Evolutionary conservation across 2,888 invertebrate species (phyloP), one percentile per base, ranked within the genome.

Genomic region (Phlogophora meticulosa): DNA sequence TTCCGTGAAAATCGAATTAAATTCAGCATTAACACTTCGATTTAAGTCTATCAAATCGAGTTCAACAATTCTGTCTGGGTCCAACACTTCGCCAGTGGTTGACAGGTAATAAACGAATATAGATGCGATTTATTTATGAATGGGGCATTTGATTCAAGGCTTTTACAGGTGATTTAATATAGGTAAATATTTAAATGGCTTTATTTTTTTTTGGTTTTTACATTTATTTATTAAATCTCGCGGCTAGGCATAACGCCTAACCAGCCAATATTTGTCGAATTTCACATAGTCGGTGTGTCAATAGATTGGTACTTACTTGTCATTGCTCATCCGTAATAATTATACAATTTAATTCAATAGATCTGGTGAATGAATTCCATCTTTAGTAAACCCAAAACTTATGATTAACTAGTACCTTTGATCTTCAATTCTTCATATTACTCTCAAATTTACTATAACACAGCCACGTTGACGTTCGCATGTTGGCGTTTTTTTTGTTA

Each of bases 401-500:
- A 36, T 36, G 1, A 36, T 15, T 22, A 45, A 9, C 5, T 20
- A 3, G 38, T 45, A 11, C 10, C 7, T 40, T 46, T 34, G 28
- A 5, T 28, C 5, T n/a, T n/a, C n/a, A n/a, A 0, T 20, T 24
- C 5, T 40, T 48, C 11, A 0, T 40, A 13, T 0, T 40, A 0
- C 17, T 24, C 9, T 17, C 13, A 15, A 57, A 43, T 55, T 20
- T 17, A 40, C 24, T 28, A 13, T 13, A 40, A 36, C 10, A 17
- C 13, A 49, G 81, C 78, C 78, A 78, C 78, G 78, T 80, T 73
- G 81, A 65, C 73, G 52, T 66, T 60, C 40, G 24, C 60, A 38
- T 56, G 51, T 67, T 60, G 58, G 69, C 77, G 28, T 45, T 59
- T 57, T 75, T 64, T 68, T 62, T 64, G 13, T 22, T 1, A 4